Percentiles rank a stretch among this genome's conserved stretches.
These are phyloP conservation scores for Gallinago media DNA, from an alignment of 2,113 vertebrate species.

Conservation along the genomic window DNA sequence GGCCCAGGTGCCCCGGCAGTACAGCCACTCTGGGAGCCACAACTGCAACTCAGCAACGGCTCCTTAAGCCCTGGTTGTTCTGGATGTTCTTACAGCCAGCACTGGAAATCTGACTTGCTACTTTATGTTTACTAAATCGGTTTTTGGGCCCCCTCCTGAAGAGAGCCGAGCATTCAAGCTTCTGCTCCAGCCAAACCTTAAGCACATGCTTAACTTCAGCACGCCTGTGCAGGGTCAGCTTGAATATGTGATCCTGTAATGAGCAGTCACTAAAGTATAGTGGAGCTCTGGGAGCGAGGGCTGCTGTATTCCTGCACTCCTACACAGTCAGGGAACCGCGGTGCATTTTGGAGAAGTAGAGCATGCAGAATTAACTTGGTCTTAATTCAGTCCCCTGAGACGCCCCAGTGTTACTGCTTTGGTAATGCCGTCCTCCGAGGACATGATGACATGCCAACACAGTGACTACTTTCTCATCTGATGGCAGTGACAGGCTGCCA, in stretches of 20 bases:
- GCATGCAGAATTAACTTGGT: not conserved
- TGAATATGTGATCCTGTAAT: not conserved
- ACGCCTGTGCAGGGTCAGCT: not conserved
- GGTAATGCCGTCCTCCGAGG: not conserved
- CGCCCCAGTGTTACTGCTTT: not conserved
- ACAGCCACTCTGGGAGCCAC: not conserved
- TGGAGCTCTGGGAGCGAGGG: not conserved
- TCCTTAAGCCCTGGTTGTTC: not conserved
- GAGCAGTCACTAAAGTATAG: not conserved
- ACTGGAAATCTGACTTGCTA: not conserved
- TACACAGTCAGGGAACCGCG: not conserved
- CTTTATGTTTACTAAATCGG: not conserved
- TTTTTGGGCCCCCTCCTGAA: not conserved
- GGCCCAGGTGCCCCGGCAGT: not conserved
- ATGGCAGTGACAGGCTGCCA: not conserved
- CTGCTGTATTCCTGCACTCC: not conserved
- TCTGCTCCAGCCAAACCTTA: not conserved
- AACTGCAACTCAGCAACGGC: not conserved
- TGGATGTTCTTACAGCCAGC: not conserved
- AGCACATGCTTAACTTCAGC: not conserved
- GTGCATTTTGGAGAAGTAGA: slow-evolving; percentile 16
- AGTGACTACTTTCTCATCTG: slow-evolving; percentile 11
- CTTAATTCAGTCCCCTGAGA: not conserved
- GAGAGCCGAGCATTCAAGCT: not conserved
- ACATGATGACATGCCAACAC: not conserved